Base-by-base conservation (phyloP, 2,888 invertebrate genomes). In the Apomyelois bistriatella region DNA sequence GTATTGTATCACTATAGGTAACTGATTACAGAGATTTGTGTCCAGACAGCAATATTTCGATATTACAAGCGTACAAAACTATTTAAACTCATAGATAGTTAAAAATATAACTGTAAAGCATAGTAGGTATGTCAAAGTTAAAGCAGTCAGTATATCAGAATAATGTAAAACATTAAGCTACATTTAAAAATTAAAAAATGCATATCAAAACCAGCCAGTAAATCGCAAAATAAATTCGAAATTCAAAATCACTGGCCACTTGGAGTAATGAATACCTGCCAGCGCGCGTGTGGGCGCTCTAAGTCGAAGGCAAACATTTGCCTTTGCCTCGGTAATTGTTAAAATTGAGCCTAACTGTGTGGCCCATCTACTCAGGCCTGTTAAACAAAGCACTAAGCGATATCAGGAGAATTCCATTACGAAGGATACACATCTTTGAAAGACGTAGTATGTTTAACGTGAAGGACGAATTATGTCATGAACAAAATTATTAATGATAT, bases 301-400 rank as follows among this genome's bases (percentile, higher is more conserved):
- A 87, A 87, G 84, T 86, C 87, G 87, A 87, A 89, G 70, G 85
- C 85, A 90, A 90, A 90, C 88, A 89, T 90, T 89, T 89, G 82
- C 89, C 86, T 83, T 85, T 83, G 85, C 85, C 83, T 84, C 85
- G 81, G 87, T 89, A 89, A 90, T 90, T 90, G 90, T 90, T 88
- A 89, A 90, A 90, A 90, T 90, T 89, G 89, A 85, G 82, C 86
- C 88, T 87, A 89, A 89, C 89, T 87, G 89, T 89, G 89, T 89
- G 89, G 89, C 82, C 88, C 81, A 28, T 32, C 42, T 43, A 52
- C 52, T 52, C 43, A 16, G 32, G 13, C 28, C n/a, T 42, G 35
- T 43, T 42, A 36, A 52, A 52, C 43, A 52, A 52, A 43, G 52
- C 43, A 43, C 52, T 35, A 17, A 43, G 42, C 37, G 52, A 52